A percentile compares a stretch with the other conserved stretches of the same genome.
phyloP scores from a whole-genome alignment of 1,140 invertebrate genomes.

The Aleiodes sp. region DNA sequence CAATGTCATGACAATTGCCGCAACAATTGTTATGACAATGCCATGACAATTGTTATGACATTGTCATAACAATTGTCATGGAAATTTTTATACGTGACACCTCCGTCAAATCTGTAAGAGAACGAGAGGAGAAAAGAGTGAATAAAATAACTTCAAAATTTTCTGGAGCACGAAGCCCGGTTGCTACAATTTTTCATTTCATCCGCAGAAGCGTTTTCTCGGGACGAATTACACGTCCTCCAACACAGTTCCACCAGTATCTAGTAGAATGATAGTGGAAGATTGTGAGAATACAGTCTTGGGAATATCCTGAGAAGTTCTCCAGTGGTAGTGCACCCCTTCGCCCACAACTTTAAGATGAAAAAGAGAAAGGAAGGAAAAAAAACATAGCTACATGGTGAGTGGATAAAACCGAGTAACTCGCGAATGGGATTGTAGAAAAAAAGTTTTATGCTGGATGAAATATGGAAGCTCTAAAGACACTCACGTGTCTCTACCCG shows the following conservation, averaged over 20 bases:
- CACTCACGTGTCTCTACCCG: constrained; percentile 15
- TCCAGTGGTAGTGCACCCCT: not conserved
- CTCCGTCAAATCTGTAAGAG: not conserved
- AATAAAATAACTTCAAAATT: constrained; percentile 19
- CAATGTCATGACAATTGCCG: no score
- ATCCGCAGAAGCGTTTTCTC: constrained; percentile 11
- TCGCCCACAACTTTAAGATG: not conserved
- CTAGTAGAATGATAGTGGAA: not conserved
- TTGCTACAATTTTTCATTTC: constrained; percentile 26
- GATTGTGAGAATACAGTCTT: constrained; percentile 21
- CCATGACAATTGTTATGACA: no score
- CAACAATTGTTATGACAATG: no score
- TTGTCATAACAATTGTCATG: no score
- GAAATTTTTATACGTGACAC: not conserved
- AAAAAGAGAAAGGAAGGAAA: not conserved
- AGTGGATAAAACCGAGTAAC: constrained; percentile 31
- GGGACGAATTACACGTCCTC: constrained; percentile 28
- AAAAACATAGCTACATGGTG: not conserved
- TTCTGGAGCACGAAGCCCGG: not conserved
- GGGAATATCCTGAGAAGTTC: constrained; percentile 20
- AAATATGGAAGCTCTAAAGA: constrained; percentile 16
- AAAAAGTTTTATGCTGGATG: constrained; percentile 17
- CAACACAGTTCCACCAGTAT: constrained; percentile 4
- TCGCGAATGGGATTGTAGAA: constrained; percentile 23
- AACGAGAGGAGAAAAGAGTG: not conserved